Evolutionary conservation across 2,888 invertebrate genomes (phyloP).

Genomic region (Margaritifera margaritifera): DNA sequence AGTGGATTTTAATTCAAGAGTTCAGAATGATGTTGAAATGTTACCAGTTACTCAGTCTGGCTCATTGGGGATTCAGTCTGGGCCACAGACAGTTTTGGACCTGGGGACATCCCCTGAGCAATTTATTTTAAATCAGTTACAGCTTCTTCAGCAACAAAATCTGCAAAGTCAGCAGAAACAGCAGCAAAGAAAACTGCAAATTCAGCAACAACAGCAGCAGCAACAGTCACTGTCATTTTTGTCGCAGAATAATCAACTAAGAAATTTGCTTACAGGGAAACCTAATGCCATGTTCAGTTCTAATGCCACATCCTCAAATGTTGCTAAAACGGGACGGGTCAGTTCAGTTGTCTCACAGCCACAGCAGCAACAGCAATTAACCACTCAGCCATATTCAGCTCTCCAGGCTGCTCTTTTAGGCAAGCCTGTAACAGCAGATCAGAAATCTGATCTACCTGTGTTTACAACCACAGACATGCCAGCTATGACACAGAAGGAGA

Average conservation of each 20-base stretch:
- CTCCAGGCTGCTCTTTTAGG: too few species aligned
- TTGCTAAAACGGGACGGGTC: conserved; percentile 3
- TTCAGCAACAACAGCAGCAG: conserved; percentile 22
- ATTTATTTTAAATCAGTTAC: conserved; percentile 31
- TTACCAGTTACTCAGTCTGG: background rate
- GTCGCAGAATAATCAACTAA: conserved; percentile 10
- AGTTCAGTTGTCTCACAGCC: conserved; percentile 13
- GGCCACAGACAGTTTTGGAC: conserved; percentile 24
- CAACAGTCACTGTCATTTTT: conserved; percentile 15
- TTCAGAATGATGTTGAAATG: too few species aligned
- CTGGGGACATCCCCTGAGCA: conserved; percentile 13
- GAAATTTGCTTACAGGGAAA: background rate
- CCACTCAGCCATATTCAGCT: too few species aligned
- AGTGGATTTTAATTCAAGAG: too few species aligned
- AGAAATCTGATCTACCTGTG: too few species aligned
- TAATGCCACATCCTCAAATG: background rate
- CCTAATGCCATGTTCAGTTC: background rate
- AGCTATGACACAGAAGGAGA: too few species aligned
- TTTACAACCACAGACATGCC: conserved; percentile 12
- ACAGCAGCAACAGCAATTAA: conserved; percentile 21
- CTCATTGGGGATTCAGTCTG: conserved; percentile 1
- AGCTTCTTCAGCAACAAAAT: conserved; percentile 32
- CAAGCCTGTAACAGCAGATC: background rate
- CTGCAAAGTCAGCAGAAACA: conserved; percentile 22
- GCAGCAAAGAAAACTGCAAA: conserved; percentile 19